Base-by-base conservation (phyloP, 2,113 vertebrate genomes). In the Chloroceryle aenea region DNA sequence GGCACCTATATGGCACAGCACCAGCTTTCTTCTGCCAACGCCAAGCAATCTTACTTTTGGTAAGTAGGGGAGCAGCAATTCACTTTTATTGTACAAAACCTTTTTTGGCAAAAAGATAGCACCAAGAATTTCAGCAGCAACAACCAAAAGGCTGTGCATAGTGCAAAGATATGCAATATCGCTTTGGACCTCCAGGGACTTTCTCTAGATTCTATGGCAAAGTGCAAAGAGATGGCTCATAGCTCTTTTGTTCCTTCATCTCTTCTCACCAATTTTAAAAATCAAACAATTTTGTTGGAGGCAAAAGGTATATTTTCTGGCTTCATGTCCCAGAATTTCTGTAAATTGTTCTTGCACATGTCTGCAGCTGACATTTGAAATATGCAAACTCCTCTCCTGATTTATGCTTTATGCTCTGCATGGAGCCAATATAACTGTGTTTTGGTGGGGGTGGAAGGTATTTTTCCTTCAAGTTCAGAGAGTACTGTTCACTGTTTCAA, bases 201-300 rank as follows among this genome's bases (percentile, higher is more conserved):
- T 97, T 93, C 96, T 88, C 95, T 85, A 79, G 90, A 85, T 97
- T 96, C 91, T 94, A 91, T 76, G 88, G 95, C 92, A 97, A 63
- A 90, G 56, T 89, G 63, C 21, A 19, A 90, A 96, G 80, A 95
- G 91, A 95, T 82, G 96, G 96, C 93, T 96, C 74, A 34, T 76
- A 96, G 92, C 74, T 97, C 78, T 96, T 97, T 97, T 97, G 91
- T 92, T 87, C 76, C 90, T 95, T 85, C 30, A 43, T 96, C 94
- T 93, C 77, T 97, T 94, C 91, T 96, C 73, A 95, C 88, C 90
- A 91, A 96, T 93, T 96, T 97, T 97, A 91, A 86, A 94, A 94
- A 96, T 87, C 87, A 95, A 93, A 95, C 66, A 74, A 25, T 82
- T 97, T 94, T 94, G 72, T 92, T 78, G 58, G 52, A 95, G 85